Evolutionary conservation across 2,113 vertebrate species (phyloP).

Genomic region (Cygnus atratus): DNA sequence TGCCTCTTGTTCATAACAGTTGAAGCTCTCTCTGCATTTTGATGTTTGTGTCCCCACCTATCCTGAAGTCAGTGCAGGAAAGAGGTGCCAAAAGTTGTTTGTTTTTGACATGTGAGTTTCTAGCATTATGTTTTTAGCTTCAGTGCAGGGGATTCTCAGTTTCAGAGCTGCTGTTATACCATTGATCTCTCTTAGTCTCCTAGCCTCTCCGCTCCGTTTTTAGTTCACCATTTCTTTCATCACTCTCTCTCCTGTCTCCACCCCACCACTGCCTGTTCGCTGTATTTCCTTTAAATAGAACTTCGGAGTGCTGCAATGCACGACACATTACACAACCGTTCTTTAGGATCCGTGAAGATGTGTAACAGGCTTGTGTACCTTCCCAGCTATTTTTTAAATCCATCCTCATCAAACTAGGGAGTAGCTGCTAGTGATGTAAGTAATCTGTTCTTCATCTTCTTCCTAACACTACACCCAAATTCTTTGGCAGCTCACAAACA

Average conservation of each 20-base stretch:
- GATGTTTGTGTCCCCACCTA: neutral
- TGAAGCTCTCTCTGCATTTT: neutral
- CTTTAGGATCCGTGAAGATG: neutral
- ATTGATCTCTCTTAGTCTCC: neutral
- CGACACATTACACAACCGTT: neutral
- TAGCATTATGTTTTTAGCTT: neutral
- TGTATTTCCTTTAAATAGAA: neutral
- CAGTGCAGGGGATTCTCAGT: neutral
- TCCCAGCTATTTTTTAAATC: neutral
- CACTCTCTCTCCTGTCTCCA: neutral
- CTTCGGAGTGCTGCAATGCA: neutral
- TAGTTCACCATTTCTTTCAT: neutral
- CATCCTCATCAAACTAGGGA: constrained; percentile 37
- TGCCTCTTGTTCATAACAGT: neutral
- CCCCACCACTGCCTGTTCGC: neutral
- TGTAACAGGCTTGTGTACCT: neutral
- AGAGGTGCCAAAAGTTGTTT: neutral
- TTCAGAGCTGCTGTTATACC: constrained; percentile 7
- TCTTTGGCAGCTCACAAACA: constrained; percentile 64
- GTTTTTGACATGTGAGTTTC: neutral
- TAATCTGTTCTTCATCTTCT: constrained; percentile 67
- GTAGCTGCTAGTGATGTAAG: constrained; percentile 38
- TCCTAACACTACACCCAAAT: constrained; percentile 69
- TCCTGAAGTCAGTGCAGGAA: neutral
- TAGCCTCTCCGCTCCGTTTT: neutral